Percentiles rank a stretch among this genome's conserved stretches.
These are phyloP conservation scores for Paramormyrops hopkinsi DNA, from an alignment of 2,797 vertebrate species.

Conservation along the genomic window DNA sequence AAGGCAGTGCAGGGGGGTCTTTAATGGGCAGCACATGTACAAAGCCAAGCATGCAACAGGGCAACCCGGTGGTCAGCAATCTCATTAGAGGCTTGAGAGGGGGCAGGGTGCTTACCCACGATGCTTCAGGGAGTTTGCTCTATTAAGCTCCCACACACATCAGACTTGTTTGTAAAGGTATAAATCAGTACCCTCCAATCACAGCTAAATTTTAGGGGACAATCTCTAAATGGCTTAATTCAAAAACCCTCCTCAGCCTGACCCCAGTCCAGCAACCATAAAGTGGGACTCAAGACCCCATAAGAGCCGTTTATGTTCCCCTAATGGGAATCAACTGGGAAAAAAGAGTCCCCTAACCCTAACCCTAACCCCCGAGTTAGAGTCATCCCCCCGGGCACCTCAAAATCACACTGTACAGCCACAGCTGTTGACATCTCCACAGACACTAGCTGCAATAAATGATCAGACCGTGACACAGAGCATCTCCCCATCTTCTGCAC, in stretches of 20 bases:
- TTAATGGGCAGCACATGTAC: conserved; percentile 49
- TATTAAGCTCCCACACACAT: conserved; percentile 34
- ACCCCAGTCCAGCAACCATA: conserved; percentile 1
- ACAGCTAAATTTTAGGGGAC: not conserved
- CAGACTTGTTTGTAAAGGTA: not conserved
- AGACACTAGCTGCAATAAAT: not conserved
- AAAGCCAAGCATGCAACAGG: conserved; percentile 41
- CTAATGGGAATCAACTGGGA: not conserved
- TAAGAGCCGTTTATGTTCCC: not conserved
- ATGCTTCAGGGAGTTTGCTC: conserved; percentile 29
- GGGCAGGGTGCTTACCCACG: conserved; percentile 34
- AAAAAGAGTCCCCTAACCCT: not conserved
- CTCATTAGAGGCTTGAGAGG: conserved; percentile 21
- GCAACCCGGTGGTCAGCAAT: conserved; percentile 28
- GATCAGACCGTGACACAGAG: not conserved
- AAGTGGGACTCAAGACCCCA: conserved; percentile 28
- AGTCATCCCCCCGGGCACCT: not conserved
- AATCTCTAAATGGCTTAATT: conserved; percentile 34
- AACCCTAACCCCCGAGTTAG: too few relatives aligned
- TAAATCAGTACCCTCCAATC: not conserved
- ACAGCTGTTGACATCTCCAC: not conserved
- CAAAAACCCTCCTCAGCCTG: not conserved
- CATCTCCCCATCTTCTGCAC: not conserved
- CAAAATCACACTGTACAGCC: not conserved
- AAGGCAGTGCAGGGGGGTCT: conserved; percentile 18